These are phyloP conservation scores for Metopia argyrocephala DNA, from an alignment of 2,888 invertebrate species.

Conservation along the genomic window DNA sequence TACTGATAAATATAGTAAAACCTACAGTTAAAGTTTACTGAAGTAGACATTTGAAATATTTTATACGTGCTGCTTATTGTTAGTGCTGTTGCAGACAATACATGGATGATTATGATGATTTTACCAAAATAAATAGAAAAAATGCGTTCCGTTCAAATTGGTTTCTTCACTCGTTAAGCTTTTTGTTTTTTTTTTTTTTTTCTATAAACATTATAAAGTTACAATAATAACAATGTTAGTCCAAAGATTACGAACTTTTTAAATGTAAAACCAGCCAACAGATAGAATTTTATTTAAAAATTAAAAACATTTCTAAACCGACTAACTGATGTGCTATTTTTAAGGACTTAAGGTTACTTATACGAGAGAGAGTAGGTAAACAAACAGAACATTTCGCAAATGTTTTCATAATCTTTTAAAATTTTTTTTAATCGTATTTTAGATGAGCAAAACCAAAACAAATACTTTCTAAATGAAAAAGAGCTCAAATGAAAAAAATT, in stretches of 20 bases:
- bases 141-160: constrained; percentile 46
- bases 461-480: too few species aligned
- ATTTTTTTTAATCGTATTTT: too few species aligned
- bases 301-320: neutral
- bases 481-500: too few species aligned
- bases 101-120: constrained; percentile 8
- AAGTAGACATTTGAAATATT: constrained; percentile 64
- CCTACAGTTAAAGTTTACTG: constrained; percentile 63
- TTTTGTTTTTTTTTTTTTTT: constrained; percentile 1
- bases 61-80: constrained; percentile 63
- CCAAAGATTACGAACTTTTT: constrained; percentile 46
- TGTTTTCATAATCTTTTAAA: too few species aligned
- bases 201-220: constrained; percentile 28
- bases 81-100: constrained; percentile 40
- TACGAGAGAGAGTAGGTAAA: too few species aligned
- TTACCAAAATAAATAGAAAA: constrained; percentile 2
- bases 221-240: constrained; percentile 25
- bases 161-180: constrained; percentile 4
- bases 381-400: too few species aligned
- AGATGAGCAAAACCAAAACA: too few species aligned
- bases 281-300: too few species aligned
- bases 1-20: constrained; percentile 51
- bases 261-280: constrained; percentile 33
- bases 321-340: too few species aligned
- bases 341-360: too few species aligned